Percentiles rank a stretch among this genome's conserved stretches.
Conservation (phyloP, 2,888 invertebrate species). For the Graphium colonna region DNA sequence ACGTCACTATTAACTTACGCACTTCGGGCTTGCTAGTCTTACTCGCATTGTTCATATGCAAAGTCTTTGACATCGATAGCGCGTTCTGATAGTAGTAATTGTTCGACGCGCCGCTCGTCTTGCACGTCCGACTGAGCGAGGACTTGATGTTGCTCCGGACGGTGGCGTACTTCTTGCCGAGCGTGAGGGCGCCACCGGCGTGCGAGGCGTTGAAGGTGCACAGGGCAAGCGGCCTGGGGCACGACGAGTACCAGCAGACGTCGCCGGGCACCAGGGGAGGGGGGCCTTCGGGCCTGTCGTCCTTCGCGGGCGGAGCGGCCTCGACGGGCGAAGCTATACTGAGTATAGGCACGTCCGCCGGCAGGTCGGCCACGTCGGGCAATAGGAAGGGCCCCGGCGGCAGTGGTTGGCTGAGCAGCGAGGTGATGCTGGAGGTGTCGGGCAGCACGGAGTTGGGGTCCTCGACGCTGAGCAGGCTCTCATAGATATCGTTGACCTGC, state of each 20-base stretch:
- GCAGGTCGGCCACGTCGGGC: conserved; percentile 54
- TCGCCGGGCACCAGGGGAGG: conserved; percentile 54
- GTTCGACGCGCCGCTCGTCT: conserved; percentile 52
- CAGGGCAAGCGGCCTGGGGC: conserved; percentile 81
- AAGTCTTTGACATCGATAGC: conserved; percentile 62
- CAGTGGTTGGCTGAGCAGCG: conserved; percentile 58
- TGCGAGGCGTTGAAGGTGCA: conserved; percentile 79
- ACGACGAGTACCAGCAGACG: conserved; percentile 74
- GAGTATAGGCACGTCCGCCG: conserved; percentile 34
- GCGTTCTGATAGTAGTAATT: conserved; percentile 61
- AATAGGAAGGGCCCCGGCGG: conserved; percentile 50
- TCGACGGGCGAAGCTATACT: conserved; percentile 46
- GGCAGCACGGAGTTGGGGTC: conserved; percentile 57
- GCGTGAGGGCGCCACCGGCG: conserved; percentile 77
- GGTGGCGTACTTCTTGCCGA: conserved; percentile 73
- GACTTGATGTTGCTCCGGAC: conserved; percentile 74
- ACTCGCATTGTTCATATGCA: conserved; percentile 64
- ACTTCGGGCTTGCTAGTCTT: conserved; percentile 71
- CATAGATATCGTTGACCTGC: conserved; percentile 67
- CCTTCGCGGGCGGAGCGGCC: conserved; percentile 33
- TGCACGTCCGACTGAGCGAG: conserved; percentile 62
- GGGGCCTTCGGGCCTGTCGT: conserved; percentile 43
- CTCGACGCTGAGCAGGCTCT: conserved; percentile 57
- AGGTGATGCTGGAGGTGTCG: conserved; percentile 58
- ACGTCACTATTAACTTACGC: conserved; percentile 73